Evolutionary conservation across 1,140 invertebrate species (phyloP), one percentile per base, ranked within the genome.

Genomic region (Galleria mellonella): DNA sequence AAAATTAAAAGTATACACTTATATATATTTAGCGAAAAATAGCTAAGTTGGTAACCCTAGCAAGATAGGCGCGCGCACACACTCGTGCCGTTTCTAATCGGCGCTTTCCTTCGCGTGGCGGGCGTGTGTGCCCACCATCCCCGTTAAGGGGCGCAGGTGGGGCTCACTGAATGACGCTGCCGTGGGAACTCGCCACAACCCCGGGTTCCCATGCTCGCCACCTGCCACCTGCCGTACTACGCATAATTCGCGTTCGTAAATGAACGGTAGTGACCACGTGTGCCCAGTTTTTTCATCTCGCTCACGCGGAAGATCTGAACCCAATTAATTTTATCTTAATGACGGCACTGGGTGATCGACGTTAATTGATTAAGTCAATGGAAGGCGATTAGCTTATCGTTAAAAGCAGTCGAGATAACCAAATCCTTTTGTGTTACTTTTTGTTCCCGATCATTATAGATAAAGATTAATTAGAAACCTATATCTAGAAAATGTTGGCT

Each of bases 261-360:
- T 79, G 76, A 84, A 84, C 81, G 81, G 81, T 84, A 83, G 76
- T 84, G 76, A 79, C 81, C 81, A 84, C 81, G 81, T 84, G 81
- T 78, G 66, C 60, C 51, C 55, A 60, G 57, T 73, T 81, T 81
- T 81, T 76, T 72, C 62, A 62, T 65, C 74, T 64, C 62, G 48
- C 17, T 23, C 65, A 83, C 74, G 76, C 78, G 76, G 81, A 84
- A 83, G 74, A 81, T 73, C 71, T 70, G 75, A 69, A 56, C 54
- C 63, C 70, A 78, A 82, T 82, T 75, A 76, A 84, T 73, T 78
- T 78, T 79, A 71, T 76, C 79, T 81, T 81, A 77, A 78, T 75
- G 55, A 62, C 65, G 64, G 67, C 65, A 54, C 58, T 61, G 62
- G 56, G 63, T 60, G 68, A 65, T 59, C 57, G 51, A 31, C 57